A percentile compares a stretch with the other conserved stretches of the same genome.
phyloP scores from a whole-genome alignment of 2,888 invertebrate genomes.

The Sesamia inferens region DNA sequence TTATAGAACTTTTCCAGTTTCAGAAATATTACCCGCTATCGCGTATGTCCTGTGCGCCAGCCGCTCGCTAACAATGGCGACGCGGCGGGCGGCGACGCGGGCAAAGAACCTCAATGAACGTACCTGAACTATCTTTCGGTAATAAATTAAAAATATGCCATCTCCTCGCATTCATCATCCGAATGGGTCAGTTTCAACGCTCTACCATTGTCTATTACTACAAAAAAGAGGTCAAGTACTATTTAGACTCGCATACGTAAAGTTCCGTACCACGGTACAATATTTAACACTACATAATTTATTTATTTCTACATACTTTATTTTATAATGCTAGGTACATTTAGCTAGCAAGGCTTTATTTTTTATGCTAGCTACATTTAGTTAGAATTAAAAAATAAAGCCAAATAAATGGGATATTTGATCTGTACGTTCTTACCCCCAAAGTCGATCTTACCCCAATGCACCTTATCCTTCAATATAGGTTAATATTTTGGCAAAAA shows the following conservation, averaged over 20 bases:
- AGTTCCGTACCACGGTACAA: not conserved
- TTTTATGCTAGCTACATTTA: too few species aligned
- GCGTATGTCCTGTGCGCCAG: constrained; percentile 53
- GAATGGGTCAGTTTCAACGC: constrained; percentile 77
- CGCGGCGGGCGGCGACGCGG: constrained; percentile 80
- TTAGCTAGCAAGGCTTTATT: too few species aligned
- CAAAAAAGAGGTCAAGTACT: constrained; percentile 23
- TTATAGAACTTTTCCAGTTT: not conserved
- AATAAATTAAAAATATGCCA: constrained; percentile 90
- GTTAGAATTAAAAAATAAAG: too few species aligned
- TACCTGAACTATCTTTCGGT: constrained; percentile 87
- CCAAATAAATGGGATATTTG: too few species aligned
- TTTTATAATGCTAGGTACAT: too few species aligned
- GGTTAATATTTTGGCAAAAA: not conserved
- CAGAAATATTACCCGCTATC: constrained; percentile 21
- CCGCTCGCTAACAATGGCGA: constrained; percentile 69
- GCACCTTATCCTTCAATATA: not conserved
- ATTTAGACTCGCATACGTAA: not conserved
- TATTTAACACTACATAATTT: not conserved
- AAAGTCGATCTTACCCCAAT: too few species aligned
- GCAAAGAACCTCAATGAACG: constrained; percentile 83
- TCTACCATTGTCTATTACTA: constrained; percentile 68
- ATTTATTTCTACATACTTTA: too few species aligned
- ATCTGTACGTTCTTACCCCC: too few species aligned
- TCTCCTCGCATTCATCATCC: constrained; percentile 86